These are phyloP conservation scores for Macrobrachium rosenbergii DNA, from an alignment of 1,140 invertebrate species.

Conservation along the genomic window DNA sequence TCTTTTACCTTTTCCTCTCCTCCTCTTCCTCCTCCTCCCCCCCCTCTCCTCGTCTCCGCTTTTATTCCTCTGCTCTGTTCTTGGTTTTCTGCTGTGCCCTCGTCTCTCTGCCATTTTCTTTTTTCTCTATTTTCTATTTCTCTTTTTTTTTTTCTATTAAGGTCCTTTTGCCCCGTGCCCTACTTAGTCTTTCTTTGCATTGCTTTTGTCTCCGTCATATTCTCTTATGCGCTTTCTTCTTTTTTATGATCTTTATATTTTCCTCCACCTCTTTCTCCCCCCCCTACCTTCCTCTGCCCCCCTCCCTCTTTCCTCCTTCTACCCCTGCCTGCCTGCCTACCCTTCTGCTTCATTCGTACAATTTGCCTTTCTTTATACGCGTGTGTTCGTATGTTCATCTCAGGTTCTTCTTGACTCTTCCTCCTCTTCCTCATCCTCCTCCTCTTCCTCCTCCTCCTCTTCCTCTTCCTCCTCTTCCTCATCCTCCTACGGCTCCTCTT, in stretches of 20 bases:
- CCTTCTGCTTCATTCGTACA: too few species aligned
- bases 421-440: conserved; percentile 8
- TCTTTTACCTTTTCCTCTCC: not conserved
- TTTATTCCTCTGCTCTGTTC: not conserved
- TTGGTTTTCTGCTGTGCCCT: not conserved
- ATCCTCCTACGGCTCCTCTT: conserved; percentile 21
- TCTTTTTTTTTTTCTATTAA: not conserved
- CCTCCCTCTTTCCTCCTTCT: not conserved
- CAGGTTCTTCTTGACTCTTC: not conserved
- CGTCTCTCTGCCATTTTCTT: not conserved
- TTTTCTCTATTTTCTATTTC: not conserved
- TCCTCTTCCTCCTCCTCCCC: not conserved
- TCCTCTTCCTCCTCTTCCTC: not conserved
- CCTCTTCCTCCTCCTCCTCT: conserved; percentile 1
- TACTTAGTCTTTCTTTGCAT: not conserved
- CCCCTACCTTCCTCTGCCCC: not conserved
- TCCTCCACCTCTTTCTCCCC: not conserved
- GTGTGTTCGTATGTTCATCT: not conserved
- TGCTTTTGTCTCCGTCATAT: not conserved
- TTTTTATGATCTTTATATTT: not conserved
- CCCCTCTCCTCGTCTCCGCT: not conserved
- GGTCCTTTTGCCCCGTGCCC: not conserved
- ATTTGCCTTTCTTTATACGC: not conserved
- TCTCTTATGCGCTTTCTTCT: not conserved
- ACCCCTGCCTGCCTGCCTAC: not conserved